Conservation (phyloP, 2,888 invertebrate genomes). For the Andrena trimmerana region DNA sequence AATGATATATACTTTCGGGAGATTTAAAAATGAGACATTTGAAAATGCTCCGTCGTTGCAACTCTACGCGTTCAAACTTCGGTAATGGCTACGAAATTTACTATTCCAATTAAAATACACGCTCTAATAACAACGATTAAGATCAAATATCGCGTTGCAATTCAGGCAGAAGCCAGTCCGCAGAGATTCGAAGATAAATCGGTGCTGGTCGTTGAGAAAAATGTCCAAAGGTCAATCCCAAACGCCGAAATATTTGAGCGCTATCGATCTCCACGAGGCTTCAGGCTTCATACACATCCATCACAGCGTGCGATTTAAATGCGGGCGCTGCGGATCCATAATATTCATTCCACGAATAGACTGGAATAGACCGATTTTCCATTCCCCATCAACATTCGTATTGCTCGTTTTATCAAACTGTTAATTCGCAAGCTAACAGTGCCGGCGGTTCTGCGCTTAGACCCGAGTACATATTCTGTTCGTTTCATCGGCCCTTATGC, state of each 20-base stretch:
- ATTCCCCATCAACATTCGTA: conserved; percentile 10
- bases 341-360: conserved; percentile 43
- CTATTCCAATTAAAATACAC: no score
- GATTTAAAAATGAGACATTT: no score
- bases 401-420: conserved; percentile 15
- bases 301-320: conserved; percentile 44
- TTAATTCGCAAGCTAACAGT: neutral
- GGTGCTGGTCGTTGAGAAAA: neutral
- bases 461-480: neutral
- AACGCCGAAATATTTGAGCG: conserved; percentile 43
- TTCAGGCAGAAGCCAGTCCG: neutral
- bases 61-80: no score
- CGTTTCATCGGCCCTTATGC: neutral
- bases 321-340: conserved; percentile 48
- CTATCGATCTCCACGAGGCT: conserved; percentile 52
- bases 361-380: conserved; percentile 37
- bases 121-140: no score
- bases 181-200: neutral
- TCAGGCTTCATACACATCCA: conserved; percentile 14
- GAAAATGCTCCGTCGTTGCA: no score
- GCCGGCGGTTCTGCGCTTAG: neutral
- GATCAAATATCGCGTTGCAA: neutral
- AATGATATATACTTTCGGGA: no score
- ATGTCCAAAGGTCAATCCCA: neutral
- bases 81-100: no score